Conservation (phyloP, 2,797 vertebrate genomes). For the Xerus rutilus region DNA sequence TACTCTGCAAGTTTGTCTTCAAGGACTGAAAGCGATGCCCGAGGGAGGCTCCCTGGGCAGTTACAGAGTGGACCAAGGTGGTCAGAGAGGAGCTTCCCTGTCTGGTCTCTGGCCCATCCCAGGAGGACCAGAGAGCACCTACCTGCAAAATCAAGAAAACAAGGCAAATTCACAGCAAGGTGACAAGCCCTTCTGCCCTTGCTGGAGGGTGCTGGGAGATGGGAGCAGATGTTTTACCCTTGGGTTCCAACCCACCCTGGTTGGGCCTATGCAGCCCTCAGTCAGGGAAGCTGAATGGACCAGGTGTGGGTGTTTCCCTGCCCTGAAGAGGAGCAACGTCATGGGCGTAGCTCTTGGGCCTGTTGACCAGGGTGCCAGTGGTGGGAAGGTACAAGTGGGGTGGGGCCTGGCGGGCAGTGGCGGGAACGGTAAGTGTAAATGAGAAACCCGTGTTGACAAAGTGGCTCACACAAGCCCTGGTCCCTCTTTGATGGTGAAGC, state of each 20-base stretch:
- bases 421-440: no score
- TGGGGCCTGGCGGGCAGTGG: background rate
- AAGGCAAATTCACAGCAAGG: accelerated
- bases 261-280: no score
- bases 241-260: no score
- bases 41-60: background rate
- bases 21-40: background rate
- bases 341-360: no score
- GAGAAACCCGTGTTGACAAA: no score
- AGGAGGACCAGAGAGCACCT: background rate
- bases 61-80: background rate
- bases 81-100: background rate
- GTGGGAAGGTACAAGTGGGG: no score
- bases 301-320: background rate
- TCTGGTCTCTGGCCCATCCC: background rate
- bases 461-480: background rate
- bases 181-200: background rate
- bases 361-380: no score
- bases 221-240: background rate
- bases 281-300: accelerated
- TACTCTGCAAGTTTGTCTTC: background rate
- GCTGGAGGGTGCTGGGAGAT: background rate
- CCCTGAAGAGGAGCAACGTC: no score
- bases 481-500: accelerated
- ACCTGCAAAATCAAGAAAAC: background rate